Evolutionary conservation across 2,888 invertebrate genomes (phyloP), one percentile per base, ranked within the genome.

Genomic region (Agrypnus murinus): DNA sequence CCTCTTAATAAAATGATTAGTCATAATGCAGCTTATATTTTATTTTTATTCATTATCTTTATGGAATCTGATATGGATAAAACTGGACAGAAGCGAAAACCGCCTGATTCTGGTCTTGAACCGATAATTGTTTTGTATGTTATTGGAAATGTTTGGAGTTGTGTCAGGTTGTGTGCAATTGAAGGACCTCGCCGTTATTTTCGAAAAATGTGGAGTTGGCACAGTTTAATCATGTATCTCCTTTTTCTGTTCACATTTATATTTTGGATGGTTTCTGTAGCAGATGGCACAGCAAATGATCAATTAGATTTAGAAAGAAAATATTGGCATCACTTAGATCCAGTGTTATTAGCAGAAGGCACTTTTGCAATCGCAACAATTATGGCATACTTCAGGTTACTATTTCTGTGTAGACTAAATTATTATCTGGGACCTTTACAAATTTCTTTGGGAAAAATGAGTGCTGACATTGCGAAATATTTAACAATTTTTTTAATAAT

Each of bases 1-100:
- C 93, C 93, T 31, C 87, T 92, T 74, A 92, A 92, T 83, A 91
- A 92, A 84, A 91, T 92, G 86, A 89, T 93, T 77, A 92, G 90
- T 60, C 91, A 90, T 78, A 87, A 89, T 5, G 88, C 92, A 12
- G 89, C 91, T 10, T 92, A 92, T 81, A 81, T 91, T 64, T 85
- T 92, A 71, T 93, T 93, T 84, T 87, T 93, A 57, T 79, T 88
- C 1, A 82, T 92, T 71, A 87, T 92, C 70, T 90, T 90, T 81
- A 77, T 88, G 55, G 88, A 90, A 78, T 90, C 90, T 31, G 89
- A 90, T 83, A 84, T 87, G 80, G 89, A 89, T 81, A 91, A 90
- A 82, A 86, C 79, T 32, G 80, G 84, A 17, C 89, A 89, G 81
- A 87, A 87, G 78, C 86, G 90, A 55, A 88, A 88, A 77, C 89